Percentiles rank a stretch among this genome's conserved stretches.
These are phyloP conservation scores for Toxotes chatareus DNA, from an alignment of 2,113 vertebrate genomes.

Conservation along the genomic window DNA sequence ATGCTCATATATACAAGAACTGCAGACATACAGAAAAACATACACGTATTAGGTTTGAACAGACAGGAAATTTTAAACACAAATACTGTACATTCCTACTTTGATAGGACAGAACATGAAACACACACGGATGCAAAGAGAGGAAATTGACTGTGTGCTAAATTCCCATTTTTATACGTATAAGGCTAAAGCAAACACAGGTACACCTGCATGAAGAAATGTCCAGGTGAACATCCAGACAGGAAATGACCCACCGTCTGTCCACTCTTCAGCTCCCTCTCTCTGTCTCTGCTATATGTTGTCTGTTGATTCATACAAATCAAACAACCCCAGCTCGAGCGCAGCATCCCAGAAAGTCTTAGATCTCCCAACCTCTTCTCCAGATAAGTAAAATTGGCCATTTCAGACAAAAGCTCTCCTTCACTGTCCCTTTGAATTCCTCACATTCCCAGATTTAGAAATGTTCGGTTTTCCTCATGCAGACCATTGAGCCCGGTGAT, in stretches of 20 bases:
- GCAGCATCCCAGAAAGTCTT: conserved; percentile 43
- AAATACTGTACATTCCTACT: conserved; percentile 40
- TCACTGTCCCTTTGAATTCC: conserved; percentile 51
- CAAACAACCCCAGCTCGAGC: neutral
- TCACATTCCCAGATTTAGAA: conserved; percentile 54
- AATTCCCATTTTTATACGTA: conserved; percentile 22
- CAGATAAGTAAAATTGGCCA: conserved; percentile 25
- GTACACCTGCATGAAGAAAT: conserved; percentile 39
- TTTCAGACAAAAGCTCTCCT: conserved; percentile 32
- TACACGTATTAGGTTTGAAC: neutral
- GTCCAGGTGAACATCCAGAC: conserved; percentile 51
- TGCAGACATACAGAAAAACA: neutral
- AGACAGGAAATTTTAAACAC: conserved; percentile 40
- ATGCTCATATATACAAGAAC: neutral
- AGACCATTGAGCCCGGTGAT: conserved; percentile 55
- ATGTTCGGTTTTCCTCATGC: conserved; percentile 23
- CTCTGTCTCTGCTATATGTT: neutral
- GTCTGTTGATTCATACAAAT: neutral
- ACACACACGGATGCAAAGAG: neutral
- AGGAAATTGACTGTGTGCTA: conserved; percentile 51
- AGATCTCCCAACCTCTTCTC: neutral
- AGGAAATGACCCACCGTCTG: conserved; percentile 45
- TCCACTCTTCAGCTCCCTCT: neutral
- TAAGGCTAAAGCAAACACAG: conserved; percentile 44
- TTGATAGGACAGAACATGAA: conserved; percentile 17